Base-by-base conservation (phyloP, 2,797 vertebrate species). In the Otolemur crassicaudatus region DNA sequence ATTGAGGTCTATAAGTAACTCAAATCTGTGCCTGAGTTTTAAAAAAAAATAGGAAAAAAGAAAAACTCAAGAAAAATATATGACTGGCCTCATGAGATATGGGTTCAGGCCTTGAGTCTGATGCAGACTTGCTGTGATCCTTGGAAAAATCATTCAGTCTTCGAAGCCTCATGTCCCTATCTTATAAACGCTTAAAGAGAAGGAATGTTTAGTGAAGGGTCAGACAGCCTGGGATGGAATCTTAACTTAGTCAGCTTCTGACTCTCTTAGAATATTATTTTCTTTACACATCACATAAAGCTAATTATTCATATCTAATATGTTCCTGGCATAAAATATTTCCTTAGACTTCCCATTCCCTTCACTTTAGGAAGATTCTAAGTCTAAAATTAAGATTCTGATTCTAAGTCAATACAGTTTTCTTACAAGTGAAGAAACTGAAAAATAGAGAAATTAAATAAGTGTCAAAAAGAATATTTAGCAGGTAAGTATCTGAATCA, bases 371-470 rank as follows among this genome's bases (percentile, higher is more conserved):
- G 37, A 77, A 46, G 65, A 88, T 27, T 31, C 77, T 72, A 53
- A 53, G 22, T 70, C 53, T 65, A 40, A 95, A 96, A 65, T 93
- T 82, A 79, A 90, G 31, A 82, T 82, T 76, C 53, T 58, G 63
- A 40, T 82, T 76, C 53, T 58, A 70, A 23, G 31, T 85, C 53
- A 93, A 89, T 23, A 65, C 8, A 61, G 25, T 61, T 72, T 20
- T 70, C 84, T 76, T 43, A 22, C 23, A 93, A 84, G 80, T 20
- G 37, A 56, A 56, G 72, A 69, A 22, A 60, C 29, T 53, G 79
- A 79, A 61, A 79, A 91, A 17, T 22, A 60, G 43, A 40, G 61
- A 61, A 37, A 34, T 85, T 56, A 40, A 58, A 60, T 85, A n/a
- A 46, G 25, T 4, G 75, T 10, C 34, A 58, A 56, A 69, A 87